A percentile compares a stretch with the other conserved stretches of the same genome.
Evolutionary conservation across 2,113 vertebrate genomes (phyloP).

Genomic region (Otocyon megalotis): DNA sequence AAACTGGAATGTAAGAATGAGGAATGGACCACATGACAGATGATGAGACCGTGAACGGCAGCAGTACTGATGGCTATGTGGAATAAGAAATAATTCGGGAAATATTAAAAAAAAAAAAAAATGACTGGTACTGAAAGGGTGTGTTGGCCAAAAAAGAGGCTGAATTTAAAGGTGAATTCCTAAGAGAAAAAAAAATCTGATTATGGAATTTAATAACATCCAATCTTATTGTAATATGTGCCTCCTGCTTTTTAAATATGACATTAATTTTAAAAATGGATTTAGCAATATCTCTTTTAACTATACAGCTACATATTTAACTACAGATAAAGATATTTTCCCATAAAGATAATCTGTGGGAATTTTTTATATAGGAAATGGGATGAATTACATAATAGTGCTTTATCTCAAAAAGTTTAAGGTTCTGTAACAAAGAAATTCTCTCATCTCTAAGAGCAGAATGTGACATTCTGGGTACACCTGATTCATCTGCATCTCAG

Average conservation of each 20-base stretch:
- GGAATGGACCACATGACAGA: background rate
- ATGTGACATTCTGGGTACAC: background rate
- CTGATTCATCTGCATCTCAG: conserved; percentile 13
- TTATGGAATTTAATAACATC: background rate
- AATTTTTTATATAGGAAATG: conserved; percentile 16
- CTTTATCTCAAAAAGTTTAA: conserved; percentile 38
- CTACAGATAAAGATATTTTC: background rate
- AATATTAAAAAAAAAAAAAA: background rate
- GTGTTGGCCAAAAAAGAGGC: background rate
- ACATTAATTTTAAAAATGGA: background rate
- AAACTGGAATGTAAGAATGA: background rate
- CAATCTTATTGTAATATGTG: background rate
- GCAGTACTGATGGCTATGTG: rapidly evolving
- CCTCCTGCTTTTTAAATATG: background rate
- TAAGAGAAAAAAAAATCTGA: background rate
- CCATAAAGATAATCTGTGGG: background rate
- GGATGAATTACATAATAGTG: background rate
- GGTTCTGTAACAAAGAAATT: conserved; percentile 18
- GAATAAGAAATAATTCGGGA: background rate
- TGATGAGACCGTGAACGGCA: rapidly evolving
- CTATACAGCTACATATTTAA: background rate
- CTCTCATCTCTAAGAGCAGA: background rate
- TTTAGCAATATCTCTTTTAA: background rate
- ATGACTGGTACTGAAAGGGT: background rate
- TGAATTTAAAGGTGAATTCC: background rate